Conservation (phyloP, 2,113 vertebrate genomes). For the Axis porcinus region DNA sequence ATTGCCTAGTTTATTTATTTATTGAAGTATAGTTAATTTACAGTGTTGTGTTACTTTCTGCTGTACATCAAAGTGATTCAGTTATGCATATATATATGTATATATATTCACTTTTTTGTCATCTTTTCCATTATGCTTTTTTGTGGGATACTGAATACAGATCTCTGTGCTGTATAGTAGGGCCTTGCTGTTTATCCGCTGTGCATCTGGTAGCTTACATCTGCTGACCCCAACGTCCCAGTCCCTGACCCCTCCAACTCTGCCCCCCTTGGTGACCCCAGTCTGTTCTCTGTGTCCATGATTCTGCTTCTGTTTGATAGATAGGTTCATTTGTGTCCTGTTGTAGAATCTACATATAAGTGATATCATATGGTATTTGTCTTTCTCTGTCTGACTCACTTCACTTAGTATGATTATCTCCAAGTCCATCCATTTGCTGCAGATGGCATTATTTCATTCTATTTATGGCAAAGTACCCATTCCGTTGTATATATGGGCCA, state of each 20-base stretch:
- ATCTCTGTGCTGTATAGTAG: background rate
- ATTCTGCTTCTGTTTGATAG: background rate
- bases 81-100: background rate
- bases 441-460: background rate
- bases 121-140: background rate
- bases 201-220: background rate
- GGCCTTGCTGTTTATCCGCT: rapidly evolving
- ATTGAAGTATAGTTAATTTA: background rate
- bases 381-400: background rate
- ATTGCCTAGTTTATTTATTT: background rate
- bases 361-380: background rate
- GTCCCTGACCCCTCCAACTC: background rate
- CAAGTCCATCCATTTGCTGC: background rate
- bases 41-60: background rate
- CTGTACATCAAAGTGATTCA: background rate
- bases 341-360: background rate
- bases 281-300: background rate
- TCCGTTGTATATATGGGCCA: background rate
- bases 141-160: background rate
- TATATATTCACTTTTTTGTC: background rate
- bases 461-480: background rate
- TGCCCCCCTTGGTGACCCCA: background rate
- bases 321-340: background rate
- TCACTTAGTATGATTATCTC: background rate
- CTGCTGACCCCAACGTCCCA: background rate